Base-by-base conservation (phyloP, 2,113 vertebrate species). In the Trematomus loennbergii region DNA sequence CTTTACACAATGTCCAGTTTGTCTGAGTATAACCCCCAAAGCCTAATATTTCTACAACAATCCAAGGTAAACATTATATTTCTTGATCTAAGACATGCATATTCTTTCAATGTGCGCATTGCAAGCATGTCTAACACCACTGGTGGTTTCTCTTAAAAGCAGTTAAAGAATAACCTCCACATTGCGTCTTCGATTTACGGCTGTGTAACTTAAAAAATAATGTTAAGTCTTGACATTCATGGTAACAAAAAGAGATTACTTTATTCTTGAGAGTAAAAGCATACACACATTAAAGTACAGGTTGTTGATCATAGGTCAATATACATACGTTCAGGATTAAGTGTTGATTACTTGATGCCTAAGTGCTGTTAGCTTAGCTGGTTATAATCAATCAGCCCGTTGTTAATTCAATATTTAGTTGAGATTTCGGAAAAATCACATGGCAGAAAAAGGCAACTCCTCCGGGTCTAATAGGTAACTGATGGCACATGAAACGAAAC, bases 181-280 rank as follows among this genome's bases (percentile, higher is more conserved):
- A 64, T 58, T 46, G 29, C n/a, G 57, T 72, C 49, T 53, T 50
- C 73, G 48, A 65, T 60, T 59, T 81, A 16, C 45, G 64, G 67
- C 36, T 70, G 75, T 83, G 72, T 69, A 43, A 66, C 81, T 70
- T 71, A 48, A 77, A 91, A 91, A 58, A 93, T 18, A 92, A 94
- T 83, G 69, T 93, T 93, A 92, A 90, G 83, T 90, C 93, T 40
- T 91, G 92, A 94, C 92, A 93, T 91, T 81, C 78, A 86, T 93
- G 91, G 90, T 94, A 94, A 93, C 91, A 88, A 93, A 93, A 94
- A 92, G 85, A 86, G 82, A 92, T 89, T 89, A 81, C 93, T 94
- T 95, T 95, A 94, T 94, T 95, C 90, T 92, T 91, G 83, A 92
- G 92, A 88, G 81, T 84, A 87, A 88, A 85, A 85, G 92, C 83